A percentile compares a stretch with the other conserved stretches of the same genome.
Evolutionary conservation across 1,140 invertebrate genomes (phyloP).

Genomic region (Andrena cerasifolii): DNA sequence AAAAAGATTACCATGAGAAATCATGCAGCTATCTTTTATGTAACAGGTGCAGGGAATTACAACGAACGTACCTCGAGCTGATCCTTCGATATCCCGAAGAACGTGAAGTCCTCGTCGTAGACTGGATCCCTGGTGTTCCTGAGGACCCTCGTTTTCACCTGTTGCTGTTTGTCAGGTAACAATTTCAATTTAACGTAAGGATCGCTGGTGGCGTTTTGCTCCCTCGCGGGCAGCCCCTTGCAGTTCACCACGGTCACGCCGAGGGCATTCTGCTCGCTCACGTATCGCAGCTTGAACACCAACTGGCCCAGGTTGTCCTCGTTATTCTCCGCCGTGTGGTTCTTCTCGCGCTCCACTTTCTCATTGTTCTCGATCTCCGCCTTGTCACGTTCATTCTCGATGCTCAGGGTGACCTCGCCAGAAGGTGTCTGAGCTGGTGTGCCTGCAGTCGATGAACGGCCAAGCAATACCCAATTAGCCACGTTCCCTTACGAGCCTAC

Average conservation of each 20-base stretch:
- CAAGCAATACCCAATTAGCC: too few relatives aligned
- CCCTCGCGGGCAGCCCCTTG: constrained; percentile 90
- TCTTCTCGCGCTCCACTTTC: constrained; percentile 79
- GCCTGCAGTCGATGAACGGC: constrained; percentile 27
- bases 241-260: constrained; percentile 96
- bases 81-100: constrained; percentile 94
- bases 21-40: too few relatives aligned
- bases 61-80: constrained; percentile 89
- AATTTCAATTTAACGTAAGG: constrained; percentile 97
- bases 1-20: too few relatives aligned
- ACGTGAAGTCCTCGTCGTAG: constrained; percentile 98
- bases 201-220: constrained; percentile 88
- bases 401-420: constrained; percentile 72
- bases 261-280: constrained; percentile 93
- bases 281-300: constrained; percentile 94
- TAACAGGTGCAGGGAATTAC: too few relatives aligned
- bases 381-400: constrained; percentile 83
- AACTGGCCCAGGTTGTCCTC: constrained; percentile 89
- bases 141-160: constrained; percentile 96
- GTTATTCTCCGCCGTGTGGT: constrained; percentile 78
- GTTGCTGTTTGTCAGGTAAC: constrained; percentile 96
- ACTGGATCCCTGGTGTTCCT: constrained; percentile 95
- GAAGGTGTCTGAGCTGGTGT: constrained; percentile 74
- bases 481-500: too few relatives aligned
- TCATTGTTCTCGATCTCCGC: constrained; percentile 85